Evolutionary conservation across 2,797 vertebrate genomes (phyloP), one percentile per base, ranked within the genome.

Genomic region (Tinamus major): DNA sequence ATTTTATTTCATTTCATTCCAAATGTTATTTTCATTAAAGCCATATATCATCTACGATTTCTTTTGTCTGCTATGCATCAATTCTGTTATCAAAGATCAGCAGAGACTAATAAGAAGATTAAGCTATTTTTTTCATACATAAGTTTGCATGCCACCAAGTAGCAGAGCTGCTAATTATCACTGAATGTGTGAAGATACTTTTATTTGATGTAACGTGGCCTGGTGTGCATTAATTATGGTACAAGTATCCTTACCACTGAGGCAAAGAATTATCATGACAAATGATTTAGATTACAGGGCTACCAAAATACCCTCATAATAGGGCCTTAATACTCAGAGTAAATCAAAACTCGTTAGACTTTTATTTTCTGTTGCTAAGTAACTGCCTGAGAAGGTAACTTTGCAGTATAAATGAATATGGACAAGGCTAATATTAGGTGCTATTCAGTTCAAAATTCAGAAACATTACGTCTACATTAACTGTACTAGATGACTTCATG

Each of bases 81-180:
- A 9, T 68, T 87, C 49, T 92, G 33, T 95, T 95, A 83, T 94
- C 89, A 89, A 89, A 95, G 89, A 95, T 94, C 89, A 94, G 62
- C 71, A 93, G 55, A 90, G 65, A 64, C 83, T 97, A 95, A 95
- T 96, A 95, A 93, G 85, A 95, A 97, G 80, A 95, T 94, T 90
- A 93, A 96, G 65, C 74, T 76, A 65, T 92, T 94, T 96, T 92
- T 96, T 96, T 85, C 78, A 16, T 76, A 91, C 79, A 96, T 92
- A 95, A 95, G 79, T 97, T 95, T 96, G 76, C 62, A 59, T 96
- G 89, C 85, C 85, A 91, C 76, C 5, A 26, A 96, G 89, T 94
- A 94, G 80, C 83, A 93, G 90, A 96, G 76, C 90, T 97, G 89
- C 94, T 97, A 97, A 97, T 97, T 97, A 96, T 95, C 64, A 84